Base-by-base conservation (phyloP, 2,797 vertebrate genomes). In the Arctocebus calabarensis region DNA sequence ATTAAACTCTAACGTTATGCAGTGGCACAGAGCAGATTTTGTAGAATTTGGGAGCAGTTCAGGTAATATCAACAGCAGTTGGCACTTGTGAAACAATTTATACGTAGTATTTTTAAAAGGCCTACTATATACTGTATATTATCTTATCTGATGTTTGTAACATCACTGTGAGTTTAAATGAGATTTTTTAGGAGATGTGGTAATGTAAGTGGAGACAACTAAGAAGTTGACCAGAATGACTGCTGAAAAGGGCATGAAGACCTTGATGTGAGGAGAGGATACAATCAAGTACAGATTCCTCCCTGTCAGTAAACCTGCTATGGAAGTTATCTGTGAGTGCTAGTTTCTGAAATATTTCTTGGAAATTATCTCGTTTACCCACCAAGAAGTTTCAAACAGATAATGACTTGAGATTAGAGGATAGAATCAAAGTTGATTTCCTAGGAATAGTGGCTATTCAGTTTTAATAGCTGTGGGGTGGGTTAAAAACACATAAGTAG, bases 351-450 rank as follows among this genome's bases (percentile, higher is more conserved):
- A 68, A 10, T 66, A 88, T 55, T 68, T 94, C 71, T 95, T 88
- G 64, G 66, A 90, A 95, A 90, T 83, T 52, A 75, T 92, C 61
- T 29, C 57, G 48, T 59, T 59, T 32, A 66, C 88, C 55, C 45
- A 75, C 14, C 10, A 75, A 84, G 85, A 92, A 90, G 11, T 85
- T 90, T 97, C 75, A 79, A 71, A 79, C 66, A 93, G 96, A 94
- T 92, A 77, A 70, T 74, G 37, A 55, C 84, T 94, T 94, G 89
- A 96, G 84, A 64, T 96, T 93, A 90, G 81, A 93, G 87, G 84
- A 57, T 70, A 82, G 78, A 86, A 74, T 62, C 64, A 92, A 66
- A 90, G 74, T 45, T 70, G n/a, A 88, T 93, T 93, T 94, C 84
- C 74, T 91, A 84, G 91, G 89, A 91, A 94, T 59, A 75, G 48